Percentiles rank a stretch among this genome's conserved stretches.
Evolutionary conservation across 1,140 invertebrate species (phyloP).

Genomic region (Lepeophtheirus salmonis): DNA sequence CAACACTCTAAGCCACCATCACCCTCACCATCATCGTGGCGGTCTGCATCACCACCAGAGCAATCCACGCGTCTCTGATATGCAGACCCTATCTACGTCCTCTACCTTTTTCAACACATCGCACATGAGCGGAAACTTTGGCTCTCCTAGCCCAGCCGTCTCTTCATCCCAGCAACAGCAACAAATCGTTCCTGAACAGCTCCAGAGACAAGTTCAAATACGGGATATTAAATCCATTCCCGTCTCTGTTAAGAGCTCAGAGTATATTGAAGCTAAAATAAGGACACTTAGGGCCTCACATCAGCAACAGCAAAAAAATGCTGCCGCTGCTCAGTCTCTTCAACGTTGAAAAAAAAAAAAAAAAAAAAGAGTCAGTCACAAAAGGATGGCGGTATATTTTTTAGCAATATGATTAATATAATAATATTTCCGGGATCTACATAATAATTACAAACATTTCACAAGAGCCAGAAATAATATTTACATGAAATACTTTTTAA

Average conservation of each 20-base stretch:
- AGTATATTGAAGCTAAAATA: constrained; percentile 17
- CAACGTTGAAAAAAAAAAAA: no score
- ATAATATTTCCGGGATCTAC: no score
- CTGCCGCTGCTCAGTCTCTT: no score
- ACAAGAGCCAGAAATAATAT: no score
- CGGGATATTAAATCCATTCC: constrained; percentile 8
- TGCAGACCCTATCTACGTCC: background rate
- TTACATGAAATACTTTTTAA: no score
- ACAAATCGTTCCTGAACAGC: constrained; percentile 11
- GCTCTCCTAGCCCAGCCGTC: background rate
- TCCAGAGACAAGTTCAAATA: constrained; percentile 18
- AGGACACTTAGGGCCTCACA: constrained; percentile 2
- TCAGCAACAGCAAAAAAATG: constrained; percentile 3
- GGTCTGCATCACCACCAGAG: background rate
- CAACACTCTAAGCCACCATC: background rate
- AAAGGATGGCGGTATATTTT: no score
- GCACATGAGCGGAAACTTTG: background rate
- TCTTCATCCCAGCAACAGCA: background rate
- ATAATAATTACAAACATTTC: no score
- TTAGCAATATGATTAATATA: no score
- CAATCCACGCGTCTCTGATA: background rate
- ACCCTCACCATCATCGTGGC: background rate
- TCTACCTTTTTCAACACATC: background rate
- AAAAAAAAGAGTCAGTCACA: no score
- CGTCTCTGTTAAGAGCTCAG: constrained; percentile 16